Conservation (phyloP, 2,888 invertebrate genomes). For the Barypeithes pellucidus region DNA sequence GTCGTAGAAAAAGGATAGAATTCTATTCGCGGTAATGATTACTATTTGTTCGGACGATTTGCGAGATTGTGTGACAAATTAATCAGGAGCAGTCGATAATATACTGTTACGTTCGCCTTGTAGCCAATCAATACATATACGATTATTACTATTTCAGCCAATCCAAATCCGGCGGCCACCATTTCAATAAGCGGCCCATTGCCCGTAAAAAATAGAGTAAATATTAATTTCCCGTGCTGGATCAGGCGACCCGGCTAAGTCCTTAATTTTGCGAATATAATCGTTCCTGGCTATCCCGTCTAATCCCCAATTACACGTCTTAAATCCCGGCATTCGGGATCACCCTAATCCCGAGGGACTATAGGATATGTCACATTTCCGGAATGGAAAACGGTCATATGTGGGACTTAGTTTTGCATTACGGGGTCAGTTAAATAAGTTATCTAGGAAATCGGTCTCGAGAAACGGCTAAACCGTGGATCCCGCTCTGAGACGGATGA, state of each 20-base stretch:
- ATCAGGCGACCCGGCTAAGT: constrained; percentile 54
- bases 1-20: too few relatives aligned
- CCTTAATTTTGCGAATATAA: constrained; percentile 63
- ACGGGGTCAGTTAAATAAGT: neutral
- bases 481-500: too few relatives aligned
- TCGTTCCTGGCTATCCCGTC: constrained; percentile 61
- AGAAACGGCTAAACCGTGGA: too few relatives aligned
- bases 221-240: constrained; percentile 58
- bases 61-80: too few relatives aligned
- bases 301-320: constrained; percentile 64
- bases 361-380: constrained; percentile 54
- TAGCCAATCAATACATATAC: too few relatives aligned
- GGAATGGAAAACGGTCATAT: constrained; percentile 42
- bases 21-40: too few relatives aligned
- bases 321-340: constrained; percentile 60
- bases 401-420: constrained; percentile 29
- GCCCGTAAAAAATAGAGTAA: constrained; percentile 59
- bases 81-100: too few relatives aligned
- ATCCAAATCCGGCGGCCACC: neutral
- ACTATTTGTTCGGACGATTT: too few relatives aligned
- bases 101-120: too few relatives aligned
- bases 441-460: neutral
- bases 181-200: constrained; percentile 23
- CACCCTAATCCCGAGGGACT: constrained; percentile 54
- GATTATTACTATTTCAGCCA: neutral